Evolutionary conservation across 2,113 vertebrate genomes (phyloP), one percentile per base, ranked within the genome.

Genomic region (Pteropus alecto): DNA sequence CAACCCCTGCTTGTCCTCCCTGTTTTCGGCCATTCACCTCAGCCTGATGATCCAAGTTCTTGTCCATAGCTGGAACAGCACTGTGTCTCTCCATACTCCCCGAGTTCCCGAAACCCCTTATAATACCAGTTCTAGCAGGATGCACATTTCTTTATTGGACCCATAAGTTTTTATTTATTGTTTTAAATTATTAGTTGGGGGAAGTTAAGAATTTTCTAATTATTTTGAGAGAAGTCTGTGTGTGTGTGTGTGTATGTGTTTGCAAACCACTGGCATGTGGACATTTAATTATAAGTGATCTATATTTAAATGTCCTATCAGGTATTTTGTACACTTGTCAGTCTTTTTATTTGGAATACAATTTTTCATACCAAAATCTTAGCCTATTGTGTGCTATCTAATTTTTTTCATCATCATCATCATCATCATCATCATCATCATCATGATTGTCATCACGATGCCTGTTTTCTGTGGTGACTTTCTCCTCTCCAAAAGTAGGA

Each of bases 131-230:
- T 74, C 24, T 9, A 51, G 33, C 48, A 76, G 13, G 28, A 63
- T 24, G 9, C 7, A 13, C 38, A 22, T 60, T 41, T 76, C 48
- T 84, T 70, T 51, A 24, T 87, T 73, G 81, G n/a, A 73, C 14
- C 6, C 33, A 16, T 67, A 78, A 60, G 19, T 51, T 79, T 86
- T 87, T 22, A 19, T 71, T 43, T 46, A 35, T 63, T 43, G 43
- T 41, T 12, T 63, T 28, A 58, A 21, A 22, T 58, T 41, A 9
- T 15, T 21, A 67, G 68, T 56, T 65, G 24, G 41, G 1, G 30
- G 18, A 89, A 82, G 3, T 61, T 76, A 51, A 60, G n/a, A 38
- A 14, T 73, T 92, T 94, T 97, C 10, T n/a, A 84, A 30, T 46
- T 11, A 41, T 95, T 86, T 86, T 77, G 67, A 95, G 61, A 92